These are phyloP conservation scores for Myripristis murdjan DNA, from an alignment of 2,797 vertebrate species.

Conservation along the genomic window DNA sequence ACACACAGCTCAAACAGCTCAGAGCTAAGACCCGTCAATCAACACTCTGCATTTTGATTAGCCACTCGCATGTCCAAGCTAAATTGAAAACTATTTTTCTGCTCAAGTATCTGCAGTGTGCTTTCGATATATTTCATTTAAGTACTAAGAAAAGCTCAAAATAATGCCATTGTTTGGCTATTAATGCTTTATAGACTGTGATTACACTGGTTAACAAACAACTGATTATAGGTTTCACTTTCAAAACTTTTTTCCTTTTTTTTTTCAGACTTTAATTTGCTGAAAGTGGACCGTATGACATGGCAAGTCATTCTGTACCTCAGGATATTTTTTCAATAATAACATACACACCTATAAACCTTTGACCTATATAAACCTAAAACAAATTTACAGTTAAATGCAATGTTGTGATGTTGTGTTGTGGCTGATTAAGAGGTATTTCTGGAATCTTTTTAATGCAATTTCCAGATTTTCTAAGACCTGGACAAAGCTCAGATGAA, in stretches of 20 bases:
- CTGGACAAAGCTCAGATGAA: too few species aligned
- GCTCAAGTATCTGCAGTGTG: constrained; percentile 28
- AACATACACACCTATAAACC: too few species aligned
- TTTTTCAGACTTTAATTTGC: too few species aligned
- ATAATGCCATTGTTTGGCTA: not conserved
- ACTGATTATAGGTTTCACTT: too few species aligned
- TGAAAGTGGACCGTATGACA: too few species aligned
- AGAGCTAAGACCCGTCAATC: constrained; percentile 82
- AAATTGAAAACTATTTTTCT: constrained; percentile 65
- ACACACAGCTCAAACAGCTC: constrained; percentile 83
- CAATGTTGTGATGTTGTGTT: not conserved
- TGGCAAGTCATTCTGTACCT: not conserved
- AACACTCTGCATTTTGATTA: constrained; percentile 79
- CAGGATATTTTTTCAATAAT: not conserved
- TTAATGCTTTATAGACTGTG: too few species aligned
- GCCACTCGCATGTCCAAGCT: constrained; percentile 38
- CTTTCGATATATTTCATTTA: constrained; percentile 27
- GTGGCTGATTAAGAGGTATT: not conserved
- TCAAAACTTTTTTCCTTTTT: too few species aligned
- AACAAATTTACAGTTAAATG: not conserved
- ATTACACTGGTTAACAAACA: not conserved
- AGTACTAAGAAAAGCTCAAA: not conserved
- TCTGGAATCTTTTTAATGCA: not conserved
- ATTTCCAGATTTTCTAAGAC: not conserved
- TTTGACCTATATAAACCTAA: too few species aligned